Percentiles rank a stretch among this genome's conserved stretches.
phyloP scores from a whole-genome alignment of 2,113 vertebrate genomes.

The Eulemur macaco region DNA sequence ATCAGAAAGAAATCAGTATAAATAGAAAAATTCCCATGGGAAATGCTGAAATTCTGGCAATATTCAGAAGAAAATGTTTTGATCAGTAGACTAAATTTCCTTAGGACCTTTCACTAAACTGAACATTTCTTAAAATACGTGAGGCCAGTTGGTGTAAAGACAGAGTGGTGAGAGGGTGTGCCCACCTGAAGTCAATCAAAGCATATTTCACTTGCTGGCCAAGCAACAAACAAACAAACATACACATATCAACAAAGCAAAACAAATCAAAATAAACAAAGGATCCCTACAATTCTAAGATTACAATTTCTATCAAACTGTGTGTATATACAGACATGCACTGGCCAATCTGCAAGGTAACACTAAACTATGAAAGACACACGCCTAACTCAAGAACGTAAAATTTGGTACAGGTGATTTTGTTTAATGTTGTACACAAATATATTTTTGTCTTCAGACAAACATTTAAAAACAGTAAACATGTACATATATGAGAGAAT shows the following conservation, averaged over 20 bases:
- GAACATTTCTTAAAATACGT: conserved; percentile 26
- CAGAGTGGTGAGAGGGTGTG: not conserved
- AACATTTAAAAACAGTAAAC: not conserved
- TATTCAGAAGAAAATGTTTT: conserved; percentile 35
- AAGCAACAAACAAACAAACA: not conserved
- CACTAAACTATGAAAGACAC: not conserved
- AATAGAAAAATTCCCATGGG: conserved; percentile 14
- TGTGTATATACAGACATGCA: not conserved
- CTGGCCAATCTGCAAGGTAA: not conserved
- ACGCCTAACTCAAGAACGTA: not conserved
- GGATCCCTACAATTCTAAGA: not conserved
- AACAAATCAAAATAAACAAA: not conserved
- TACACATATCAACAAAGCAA: not conserved
- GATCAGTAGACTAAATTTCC: not conserved
- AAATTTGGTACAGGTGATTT: not conserved
- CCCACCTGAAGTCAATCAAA: not conserved
- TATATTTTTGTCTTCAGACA: not conserved
- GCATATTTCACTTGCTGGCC: not conserved
- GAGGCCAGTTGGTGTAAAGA: not conserved
- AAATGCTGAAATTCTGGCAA: conserved; percentile 51
- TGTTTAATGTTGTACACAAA: not conserved
- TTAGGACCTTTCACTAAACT: conserved; percentile 10
- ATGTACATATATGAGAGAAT: not conserved
- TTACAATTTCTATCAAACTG: not conserved
- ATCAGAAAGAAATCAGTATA: conserved; percentile 18